A percentile compares a stretch with the other conserved stretches of the same genome.
Conservation (phyloP, 2,888 invertebrate species). For the Helobdella robusta region DNA sequence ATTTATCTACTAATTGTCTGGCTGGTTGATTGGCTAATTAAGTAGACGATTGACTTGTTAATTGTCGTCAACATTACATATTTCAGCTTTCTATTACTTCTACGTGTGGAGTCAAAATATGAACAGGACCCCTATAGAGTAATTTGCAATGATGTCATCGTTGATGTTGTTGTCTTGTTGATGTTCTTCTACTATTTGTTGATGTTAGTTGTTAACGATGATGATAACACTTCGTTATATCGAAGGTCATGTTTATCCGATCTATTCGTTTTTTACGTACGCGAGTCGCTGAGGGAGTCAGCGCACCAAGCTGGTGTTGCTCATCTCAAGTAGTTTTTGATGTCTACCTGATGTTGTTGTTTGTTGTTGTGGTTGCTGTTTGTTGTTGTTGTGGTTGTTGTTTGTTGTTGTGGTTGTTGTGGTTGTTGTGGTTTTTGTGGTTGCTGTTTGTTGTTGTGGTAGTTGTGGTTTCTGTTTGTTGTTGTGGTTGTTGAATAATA, state of each 20-base stretch:
- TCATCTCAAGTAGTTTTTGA: too few relatives aligned
- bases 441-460: background rate
- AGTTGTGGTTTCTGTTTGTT: background rate
- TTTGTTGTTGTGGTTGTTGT: too few relatives aligned
- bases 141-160: too few relatives aligned
- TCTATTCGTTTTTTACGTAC: constrained; percentile 14
- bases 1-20: too few relatives aligned
- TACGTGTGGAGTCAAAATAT: constrained; percentile 22
- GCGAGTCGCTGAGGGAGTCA: constrained; percentile 7
- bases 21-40: too few relatives aligned
- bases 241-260: constrained; percentile 20
- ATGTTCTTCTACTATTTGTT: too few relatives aligned
- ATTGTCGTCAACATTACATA: background rate
- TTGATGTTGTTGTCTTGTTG: too few relatives aligned
- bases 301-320: constrained; percentile 15
- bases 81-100: constrained; percentile 14
- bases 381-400: too few relatives aligned
- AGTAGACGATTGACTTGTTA: too few relatives aligned
- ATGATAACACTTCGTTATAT: constrained; percentile 2
- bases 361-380: too few relatives aligned
- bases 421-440: too few relatives aligned
- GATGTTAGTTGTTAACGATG: constrained; percentile 14
- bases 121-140: constrained; percentile 24
- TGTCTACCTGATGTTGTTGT: too few relatives aligned
- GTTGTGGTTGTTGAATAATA: background rate